These are phyloP conservation scores for Drosophila albomicans DNA, from an alignment of 1,140 invertebrate genomes.

Conservation along the genomic window DNA sequence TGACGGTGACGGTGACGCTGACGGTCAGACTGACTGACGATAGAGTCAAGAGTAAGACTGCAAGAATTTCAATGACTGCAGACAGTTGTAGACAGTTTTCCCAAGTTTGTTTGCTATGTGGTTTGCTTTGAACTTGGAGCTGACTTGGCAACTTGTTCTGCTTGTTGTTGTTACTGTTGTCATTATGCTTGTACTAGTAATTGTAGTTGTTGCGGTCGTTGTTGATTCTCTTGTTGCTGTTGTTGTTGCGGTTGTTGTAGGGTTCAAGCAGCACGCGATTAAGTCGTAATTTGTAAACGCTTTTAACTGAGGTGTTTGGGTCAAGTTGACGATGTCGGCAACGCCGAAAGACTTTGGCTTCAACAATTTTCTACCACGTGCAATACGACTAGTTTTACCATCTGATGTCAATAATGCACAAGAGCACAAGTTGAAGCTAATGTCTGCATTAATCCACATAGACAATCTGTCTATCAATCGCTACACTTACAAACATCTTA, in stretches of 20 bases:
- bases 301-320: conserved; percentile 75
- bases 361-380: conserved; percentile 42
- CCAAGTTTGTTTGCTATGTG: conserved; percentile 47
- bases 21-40: conserved; percentile 9
- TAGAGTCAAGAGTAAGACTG: conserved; percentile 25
- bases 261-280: conserved; percentile 74
- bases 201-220: conserved; percentile 12
- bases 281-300: conserved; percentile 75
- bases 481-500: no score
- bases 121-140: conserved; percentile 62
- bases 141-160: conserved; percentile 48
- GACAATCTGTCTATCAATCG: no score
- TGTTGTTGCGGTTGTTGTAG: conserved; percentile 34
- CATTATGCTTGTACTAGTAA: conserved; percentile 3
- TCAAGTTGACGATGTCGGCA: conserved; percentile 62
- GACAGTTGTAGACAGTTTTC: conserved; percentile 40
- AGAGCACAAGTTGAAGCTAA: no score
- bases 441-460: no score
- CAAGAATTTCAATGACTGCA: conserved; percentile 55
- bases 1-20: neutral
- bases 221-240: conserved; percentile 25
- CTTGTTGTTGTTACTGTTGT: conserved; percentile 7
- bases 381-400: neutral
- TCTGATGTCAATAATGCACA: no score
- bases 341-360: conserved; percentile 5